phyloP scores from a whole-genome alignment of 2,888 invertebrate genomes.

The Tetranychus truncatus region DNA sequence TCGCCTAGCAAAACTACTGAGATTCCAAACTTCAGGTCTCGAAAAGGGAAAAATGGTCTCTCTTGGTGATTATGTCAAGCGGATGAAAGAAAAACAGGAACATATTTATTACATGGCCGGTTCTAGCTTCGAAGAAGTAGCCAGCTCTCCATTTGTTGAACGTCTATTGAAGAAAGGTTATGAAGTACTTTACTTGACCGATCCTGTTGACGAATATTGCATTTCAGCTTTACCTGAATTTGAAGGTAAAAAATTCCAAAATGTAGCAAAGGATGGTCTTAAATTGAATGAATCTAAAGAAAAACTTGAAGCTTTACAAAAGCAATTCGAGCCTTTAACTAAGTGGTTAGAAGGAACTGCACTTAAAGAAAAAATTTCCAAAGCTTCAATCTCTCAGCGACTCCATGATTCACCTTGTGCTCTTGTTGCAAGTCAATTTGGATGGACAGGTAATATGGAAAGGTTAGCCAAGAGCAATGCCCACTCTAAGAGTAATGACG shows the following conservation, averaged over 20 bases:
- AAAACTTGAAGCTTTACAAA: constrained; percentile 53
- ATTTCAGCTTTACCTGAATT: constrained; percentile 90
- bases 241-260: constrained; percentile 97
- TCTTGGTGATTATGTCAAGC: constrained; percentile 67
- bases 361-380: constrained; percentile 56
- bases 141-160: constrained; percentile 76
- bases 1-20: constrained; percentile 76
- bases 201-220: constrained; percentile 95
- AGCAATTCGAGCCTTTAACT: constrained; percentile 65
- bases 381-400: constrained; percentile 67
- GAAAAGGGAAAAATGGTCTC: constrained; percentile 45
- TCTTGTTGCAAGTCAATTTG: constrained; percentile 83
- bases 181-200: constrained; percentile 80
- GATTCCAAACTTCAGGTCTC: constrained; percentile 63
- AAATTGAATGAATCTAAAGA: constrained; percentile 47
- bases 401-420: constrained; percentile 83
- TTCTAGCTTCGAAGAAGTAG: constrained; percentile 53
- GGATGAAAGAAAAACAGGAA: constrained; percentile 88
- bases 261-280: constrained; percentile 95
- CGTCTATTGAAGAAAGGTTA: constrained; percentile 74
- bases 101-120: constrained; percentile 94
- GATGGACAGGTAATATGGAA: constrained; percentile 99
- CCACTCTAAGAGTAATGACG: constrained; percentile 83
- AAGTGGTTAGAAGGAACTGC: constrained; percentile 70
- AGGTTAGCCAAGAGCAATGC: constrained; percentile 83